Conservation (phyloP, 2,113 vertebrate genomes). For the Cyprinodon brontotheroides region DNA sequence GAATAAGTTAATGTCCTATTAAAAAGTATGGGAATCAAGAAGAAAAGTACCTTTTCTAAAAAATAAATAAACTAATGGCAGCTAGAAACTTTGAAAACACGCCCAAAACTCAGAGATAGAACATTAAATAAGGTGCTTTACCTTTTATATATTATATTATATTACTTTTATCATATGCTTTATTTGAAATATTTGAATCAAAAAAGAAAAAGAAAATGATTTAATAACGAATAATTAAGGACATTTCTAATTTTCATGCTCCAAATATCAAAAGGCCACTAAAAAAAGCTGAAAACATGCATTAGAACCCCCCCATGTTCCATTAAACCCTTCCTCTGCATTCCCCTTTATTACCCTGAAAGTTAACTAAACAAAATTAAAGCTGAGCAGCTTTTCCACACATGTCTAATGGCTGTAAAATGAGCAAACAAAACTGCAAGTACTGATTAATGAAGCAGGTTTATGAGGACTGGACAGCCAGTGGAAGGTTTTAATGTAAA, state of each 20-base stretch:
- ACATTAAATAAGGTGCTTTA: too few species aligned
- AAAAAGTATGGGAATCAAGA: too few species aligned
- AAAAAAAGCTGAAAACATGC: neutral
- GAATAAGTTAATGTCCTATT: too few species aligned
- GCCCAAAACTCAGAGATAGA: too few species aligned
- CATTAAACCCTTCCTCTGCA: neutral
- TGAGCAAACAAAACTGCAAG: conserved; percentile 1
- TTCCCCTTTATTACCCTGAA: neutral
- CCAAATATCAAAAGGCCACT: neutral
- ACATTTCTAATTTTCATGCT: neutral
- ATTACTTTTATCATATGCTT: too few species aligned
- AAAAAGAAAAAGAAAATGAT: neutral
- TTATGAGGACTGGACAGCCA: conserved; percentile 28
- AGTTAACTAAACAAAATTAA: neutral
- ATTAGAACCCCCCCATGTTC: neutral
- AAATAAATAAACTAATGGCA: too few species aligned
- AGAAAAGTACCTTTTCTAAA: too few species aligned
- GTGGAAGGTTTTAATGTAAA: conserved; percentile 26
- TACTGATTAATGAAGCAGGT: conserved; percentile 38
- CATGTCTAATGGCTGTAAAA: neutral
- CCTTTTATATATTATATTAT: too few species aligned
- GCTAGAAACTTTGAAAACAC: too few species aligned
- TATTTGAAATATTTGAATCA: too few species aligned
- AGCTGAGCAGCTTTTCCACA: conserved; percentile 4
- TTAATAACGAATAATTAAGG: neutral